Conservation (phyloP, 2,888 invertebrate genomes). For the Odontothrips loti region DNA sequence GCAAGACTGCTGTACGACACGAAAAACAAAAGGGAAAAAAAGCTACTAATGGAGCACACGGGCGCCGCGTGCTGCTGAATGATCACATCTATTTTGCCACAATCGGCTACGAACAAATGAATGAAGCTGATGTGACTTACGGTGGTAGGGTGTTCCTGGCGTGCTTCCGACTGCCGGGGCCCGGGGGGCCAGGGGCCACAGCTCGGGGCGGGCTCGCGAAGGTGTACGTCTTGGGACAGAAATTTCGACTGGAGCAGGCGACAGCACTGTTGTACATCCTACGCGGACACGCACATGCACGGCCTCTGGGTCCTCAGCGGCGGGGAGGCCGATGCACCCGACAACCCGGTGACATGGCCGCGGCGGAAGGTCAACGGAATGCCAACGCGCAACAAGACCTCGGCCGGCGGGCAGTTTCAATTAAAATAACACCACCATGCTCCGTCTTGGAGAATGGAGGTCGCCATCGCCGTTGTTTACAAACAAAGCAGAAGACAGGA, state of each 20-base stretch:
- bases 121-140: not conserved
- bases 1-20: not conserved
- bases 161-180: not conserved
- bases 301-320: not conserved
- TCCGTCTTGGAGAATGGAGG: not conserved
- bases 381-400: not conserved
- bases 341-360: not conserved
- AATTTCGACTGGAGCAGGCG: not conserved
- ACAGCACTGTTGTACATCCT: not conserved
- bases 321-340: not conserved
- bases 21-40: too few relatives aligned
- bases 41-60: too few relatives aligned
- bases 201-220: not conserved
- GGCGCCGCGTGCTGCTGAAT: too few relatives aligned
- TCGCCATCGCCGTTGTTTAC: slow-evolving; percentile 9
- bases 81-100: too few relatives aligned
- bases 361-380: not conserved
- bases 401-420: not conserved
- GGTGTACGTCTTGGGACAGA: slow-evolving; percentile 18
- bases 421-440: not conserved
- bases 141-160: not conserved
- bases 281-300: not conserved
- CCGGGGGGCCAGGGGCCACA: not conserved
- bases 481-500: slow-evolving; percentile 7
- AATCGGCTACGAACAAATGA: not conserved